Percentiles rank a stretch among this genome's conserved stretches.
Conservation (phyloP, 1,140 invertebrate genomes). For the Eubasilissa regina region DNA sequence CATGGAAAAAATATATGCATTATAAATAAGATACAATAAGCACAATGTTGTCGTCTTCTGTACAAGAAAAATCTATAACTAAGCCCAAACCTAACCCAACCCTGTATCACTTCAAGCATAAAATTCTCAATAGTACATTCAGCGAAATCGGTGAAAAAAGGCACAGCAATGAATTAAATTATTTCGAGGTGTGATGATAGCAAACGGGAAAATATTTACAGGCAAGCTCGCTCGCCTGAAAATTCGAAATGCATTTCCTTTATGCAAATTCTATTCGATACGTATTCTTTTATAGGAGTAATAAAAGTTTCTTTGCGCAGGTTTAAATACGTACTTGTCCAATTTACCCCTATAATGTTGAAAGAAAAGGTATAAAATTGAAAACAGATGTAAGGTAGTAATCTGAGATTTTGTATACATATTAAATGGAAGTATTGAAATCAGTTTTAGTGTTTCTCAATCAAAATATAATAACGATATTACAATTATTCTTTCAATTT, state of each 20-base stretch:
- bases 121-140: neutral
- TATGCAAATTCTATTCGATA: conserved; percentile 33
- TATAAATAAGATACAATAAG: no score
- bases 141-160: conserved; percentile 18
- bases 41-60: no score
- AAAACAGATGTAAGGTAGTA: neutral
- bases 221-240: neutral
- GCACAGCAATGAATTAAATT: conserved; percentile 49
- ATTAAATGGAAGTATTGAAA: no score
- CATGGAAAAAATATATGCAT: no score
- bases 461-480: no score
- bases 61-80: neutral
- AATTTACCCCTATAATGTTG: neutral
- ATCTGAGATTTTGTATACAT: no score
- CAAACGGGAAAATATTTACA: conserved; percentile 16
- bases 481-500: no score
- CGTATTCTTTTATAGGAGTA: neutral
- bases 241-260: conserved; percentile 33
- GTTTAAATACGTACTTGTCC: neutral
- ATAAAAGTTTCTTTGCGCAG: neutral
- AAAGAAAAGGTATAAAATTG: neutral
- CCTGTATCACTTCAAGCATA: neutral
- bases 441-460: no score
- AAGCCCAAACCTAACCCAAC: neutral
- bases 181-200: conserved; percentile 23